Base-by-base conservation (phyloP, 2,888 invertebrate species). In the Sinohyriopsis cumingii region DNA sequence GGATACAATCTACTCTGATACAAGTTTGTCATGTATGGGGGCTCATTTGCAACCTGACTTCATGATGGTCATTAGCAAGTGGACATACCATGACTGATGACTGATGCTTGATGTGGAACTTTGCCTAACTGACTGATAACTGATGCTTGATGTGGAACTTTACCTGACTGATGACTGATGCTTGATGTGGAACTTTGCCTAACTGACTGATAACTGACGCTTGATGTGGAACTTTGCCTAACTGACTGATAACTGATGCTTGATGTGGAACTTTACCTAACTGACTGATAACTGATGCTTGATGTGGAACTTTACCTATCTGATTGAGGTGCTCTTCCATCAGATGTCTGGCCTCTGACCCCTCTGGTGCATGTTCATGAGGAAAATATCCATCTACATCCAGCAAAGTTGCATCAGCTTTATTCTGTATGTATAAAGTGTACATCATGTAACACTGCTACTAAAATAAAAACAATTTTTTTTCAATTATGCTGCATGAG, bases 381-480 rank as follows among this genome's bases (percentile, higher is more conserved):
- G 85, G 78, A 60, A 83, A 85, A 65, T 82, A 83, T 1, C 83
- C 84, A 76, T 86, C 86, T 1, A 85, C 80, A 73, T 86, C 85
- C 53, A 82, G 59, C 33, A 78, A 28, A 12, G 75, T 73, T 0
- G 72, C 68, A 71, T 84, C 83, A 20, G 81, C 85, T 22, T 82
- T 83, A 76, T 83, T 82, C 84, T 85, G 73, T 22, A 65, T 72
- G 28, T 55, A 45, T 20, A 63, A 65, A 53, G 25, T 45, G 45
- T 15, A 45, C 15, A 15, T 45, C 45, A 15, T 15, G 15, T 45
- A 45, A 45, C 15, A 45, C 5, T 45, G 3, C 12, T 45, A 45
- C 3, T 45, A 45, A 45, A 45, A 45, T 45, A 45, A 45, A 45
- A 45, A 45, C 33, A 33, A 33, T 28, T 28, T 0, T 33, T 33